phyloP scores from a whole-genome alignment of 35 echinoderm and acorn worm species.

The Chiridota heheva region DNA sequence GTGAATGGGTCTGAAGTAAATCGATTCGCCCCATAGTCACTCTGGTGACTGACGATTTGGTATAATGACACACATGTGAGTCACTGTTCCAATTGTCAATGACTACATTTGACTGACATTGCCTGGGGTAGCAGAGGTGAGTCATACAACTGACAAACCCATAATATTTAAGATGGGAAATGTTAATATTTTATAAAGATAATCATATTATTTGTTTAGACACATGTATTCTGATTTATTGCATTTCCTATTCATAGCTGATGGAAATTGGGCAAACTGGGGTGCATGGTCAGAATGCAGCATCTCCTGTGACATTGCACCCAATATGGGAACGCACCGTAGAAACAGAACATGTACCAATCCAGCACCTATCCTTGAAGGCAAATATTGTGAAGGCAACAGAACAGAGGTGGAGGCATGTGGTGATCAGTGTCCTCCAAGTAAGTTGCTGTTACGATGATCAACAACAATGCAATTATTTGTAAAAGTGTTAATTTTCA shows the following conservation, averaged over 20 bases:
- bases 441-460: neutral
- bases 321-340: slow-evolving; percentile 60
- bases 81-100: no score
- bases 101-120: no score
- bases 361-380: slow-evolving; percentile 77
- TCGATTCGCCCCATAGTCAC: no score
- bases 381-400: slow-evolving; percentile 63
- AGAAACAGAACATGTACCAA: slow-evolving; percentile 65
- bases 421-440: slow-evolving; percentile 63
- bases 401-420: slow-evolving; percentile 48
- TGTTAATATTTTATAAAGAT: neutral
- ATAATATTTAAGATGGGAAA: neutral
- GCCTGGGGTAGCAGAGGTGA: no score
- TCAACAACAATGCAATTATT: neutral
- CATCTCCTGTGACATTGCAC: slow-evolving; percentile 52
- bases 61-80: no score
- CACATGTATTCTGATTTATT: neutral
- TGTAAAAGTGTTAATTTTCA: neutral
- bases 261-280: slow-evolving; percentile 79
- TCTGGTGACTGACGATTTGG: no score
- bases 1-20: no score
- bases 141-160: no score
- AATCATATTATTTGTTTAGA: neutral
- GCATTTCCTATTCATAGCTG: slow-evolving; percentile 14
- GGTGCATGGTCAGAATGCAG: slow-evolving; percentile 61